Evolutionary conservation across 2,113 vertebrate species (phyloP).

Genomic region (Cynoglossus semilaevis): DNA sequence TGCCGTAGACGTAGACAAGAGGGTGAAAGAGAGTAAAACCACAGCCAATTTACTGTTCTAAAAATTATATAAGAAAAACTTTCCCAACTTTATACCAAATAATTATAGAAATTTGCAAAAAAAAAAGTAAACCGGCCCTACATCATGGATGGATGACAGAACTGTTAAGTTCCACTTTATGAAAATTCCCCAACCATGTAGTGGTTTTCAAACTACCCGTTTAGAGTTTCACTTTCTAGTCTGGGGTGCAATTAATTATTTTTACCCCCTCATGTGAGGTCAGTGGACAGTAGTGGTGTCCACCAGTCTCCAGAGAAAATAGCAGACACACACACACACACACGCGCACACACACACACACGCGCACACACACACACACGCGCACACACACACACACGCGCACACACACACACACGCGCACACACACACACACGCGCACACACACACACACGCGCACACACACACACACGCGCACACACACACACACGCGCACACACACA

Average conservation of each 20-base stretch:
- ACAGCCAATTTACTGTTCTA: slow-evolving; percentile 48
- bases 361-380: not conserved
- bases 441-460: not conserved
- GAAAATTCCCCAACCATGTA: not conserved
- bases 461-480: not conserved
- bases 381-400: too few species aligned
- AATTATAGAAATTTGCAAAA: slow-evolving; percentile 25
- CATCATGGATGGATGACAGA: slow-evolving; percentile 10
- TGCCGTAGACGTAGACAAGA: slow-evolving; percentile 26
- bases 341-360: too few species aligned
- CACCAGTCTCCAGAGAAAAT: slow-evolving; percentile 1
- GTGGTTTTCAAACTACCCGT: slow-evolving; percentile 11
- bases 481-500: not conserved
- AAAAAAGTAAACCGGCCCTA: slow-evolving; percentile 9
- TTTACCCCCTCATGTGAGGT: slow-evolving; percentile 18
- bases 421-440: too few species aligned
- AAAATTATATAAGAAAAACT: slow-evolving; percentile 16
- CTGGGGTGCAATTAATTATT: slow-evolving; percentile 32
- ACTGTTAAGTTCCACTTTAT: not conserved
- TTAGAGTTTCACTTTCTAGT: slow-evolving; percentile 14
- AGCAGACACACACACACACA: slow-evolving; percentile 6
- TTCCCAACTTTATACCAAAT: slow-evolving; percentile 26
- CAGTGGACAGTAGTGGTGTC: slow-evolving; percentile 10
- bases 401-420: too few species aligned
- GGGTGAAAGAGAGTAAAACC: slow-evolving; percentile 32